Evolutionary conservation across 2,888 invertebrate species (phyloP).

Genomic region (Cataglyphis cursor): DNA sequence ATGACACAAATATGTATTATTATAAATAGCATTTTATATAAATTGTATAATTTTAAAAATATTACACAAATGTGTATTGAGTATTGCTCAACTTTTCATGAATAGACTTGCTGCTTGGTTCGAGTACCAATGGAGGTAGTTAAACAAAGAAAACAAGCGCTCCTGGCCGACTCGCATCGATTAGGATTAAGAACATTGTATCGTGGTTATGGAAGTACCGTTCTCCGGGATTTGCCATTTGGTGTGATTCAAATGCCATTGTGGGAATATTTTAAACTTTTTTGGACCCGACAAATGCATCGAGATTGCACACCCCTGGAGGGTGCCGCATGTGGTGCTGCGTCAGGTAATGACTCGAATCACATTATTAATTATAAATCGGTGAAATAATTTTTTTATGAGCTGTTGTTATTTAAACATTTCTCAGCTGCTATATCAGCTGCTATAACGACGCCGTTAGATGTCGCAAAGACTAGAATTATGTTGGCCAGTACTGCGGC

Average conservation of each 20-base stretch:
- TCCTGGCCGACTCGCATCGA: conserved; percentile 84
- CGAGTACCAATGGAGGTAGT: conserved; percentile 98
- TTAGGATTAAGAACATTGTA: conserved; percentile 88
- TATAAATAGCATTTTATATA: conserved; percentile 12
- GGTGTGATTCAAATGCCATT: conserved; percentile 98
- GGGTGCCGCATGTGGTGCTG: conserved; percentile 94
- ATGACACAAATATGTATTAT: neutral
- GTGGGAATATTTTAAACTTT: conserved; percentile 96
- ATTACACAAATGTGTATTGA: neutral
- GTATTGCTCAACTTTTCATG: neutral
- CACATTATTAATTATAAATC: neutral
- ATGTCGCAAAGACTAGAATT: conserved; percentile 98
- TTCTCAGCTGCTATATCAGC: conserved; percentile 93
- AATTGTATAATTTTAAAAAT: neutral
- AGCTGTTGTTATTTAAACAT: neutral
- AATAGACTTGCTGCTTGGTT: conserved; percentile 94
- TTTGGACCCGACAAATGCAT: conserved; percentile 85
- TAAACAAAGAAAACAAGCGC: conserved; percentile 97
- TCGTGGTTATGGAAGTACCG: conserved; percentile 93
- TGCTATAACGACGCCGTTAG: conserved; percentile 96
- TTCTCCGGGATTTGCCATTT: conserved; percentile 96
- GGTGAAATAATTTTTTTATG: conserved; percentile 14
- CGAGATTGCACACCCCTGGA: conserved; percentile 89
- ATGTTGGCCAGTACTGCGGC: conserved; percentile 93
- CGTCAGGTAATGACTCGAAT: conserved; percentile 89